phyloP scores from a whole-genome alignment of 1,140 invertebrate genomes.

The Hydropsyche tenuis region DNA sequence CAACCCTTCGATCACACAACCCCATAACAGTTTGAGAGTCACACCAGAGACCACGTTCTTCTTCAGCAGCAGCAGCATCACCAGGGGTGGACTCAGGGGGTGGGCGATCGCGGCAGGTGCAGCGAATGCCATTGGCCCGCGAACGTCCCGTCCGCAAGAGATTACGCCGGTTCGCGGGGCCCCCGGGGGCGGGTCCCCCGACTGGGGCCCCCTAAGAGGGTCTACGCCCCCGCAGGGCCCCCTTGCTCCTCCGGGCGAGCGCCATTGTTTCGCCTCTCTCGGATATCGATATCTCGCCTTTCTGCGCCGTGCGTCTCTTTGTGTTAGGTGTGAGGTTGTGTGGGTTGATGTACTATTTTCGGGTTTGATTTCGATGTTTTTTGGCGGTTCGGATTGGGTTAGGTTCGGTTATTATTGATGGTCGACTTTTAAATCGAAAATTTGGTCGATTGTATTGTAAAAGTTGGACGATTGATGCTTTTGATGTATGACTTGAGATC shows the following conservation, averaged over 20 bases:
- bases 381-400: no score
- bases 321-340: background rate
- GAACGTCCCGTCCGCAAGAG: slow-evolving; percentile 33
- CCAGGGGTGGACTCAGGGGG: slow-evolving; percentile 8
- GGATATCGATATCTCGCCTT: slow-evolving; percentile 39
- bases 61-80: background rate
- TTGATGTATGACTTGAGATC: no score
- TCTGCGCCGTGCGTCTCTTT: slow-evolving; percentile 10
- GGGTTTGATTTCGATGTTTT: no score
- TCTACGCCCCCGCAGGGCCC: slow-evolving; percentile 30
- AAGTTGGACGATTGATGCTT: no score
- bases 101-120: slow-evolving; percentile 46
- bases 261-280: slow-evolving; percentile 37
- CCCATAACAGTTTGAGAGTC: slow-evolving; percentile 18
- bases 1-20: no score
- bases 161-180: slow-evolving; percentile 44
- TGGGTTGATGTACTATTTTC: no score
- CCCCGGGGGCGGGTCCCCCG: slow-evolving; percentile 24
- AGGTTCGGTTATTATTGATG: no score
- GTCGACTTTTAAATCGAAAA: no score
- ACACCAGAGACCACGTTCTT: no score
- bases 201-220: slow-evolving; percentile 35
- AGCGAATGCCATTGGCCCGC: slow-evolving; percentile 45
- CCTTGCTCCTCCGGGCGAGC: background rate
- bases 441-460: no score